A percentile compares a stretch with the other conserved stretches of the same genome.
phyloP scores from a whole-genome alignment of 2,113 vertebrate genomes.

The Dipodomys ordii region DNA sequence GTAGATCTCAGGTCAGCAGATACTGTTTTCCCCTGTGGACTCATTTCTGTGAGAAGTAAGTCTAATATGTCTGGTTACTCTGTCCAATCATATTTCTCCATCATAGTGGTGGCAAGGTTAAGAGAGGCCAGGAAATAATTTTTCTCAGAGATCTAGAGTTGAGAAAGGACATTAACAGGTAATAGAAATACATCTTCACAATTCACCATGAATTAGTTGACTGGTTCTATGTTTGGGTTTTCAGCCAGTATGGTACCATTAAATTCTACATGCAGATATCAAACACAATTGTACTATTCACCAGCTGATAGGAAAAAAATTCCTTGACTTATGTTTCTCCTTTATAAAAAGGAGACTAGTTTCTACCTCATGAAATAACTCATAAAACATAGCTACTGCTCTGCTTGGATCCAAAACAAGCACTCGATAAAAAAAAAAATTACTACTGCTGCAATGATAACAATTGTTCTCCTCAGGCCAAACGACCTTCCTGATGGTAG shows the following conservation, averaged over 20 bases:
- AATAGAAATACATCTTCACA: background rate
- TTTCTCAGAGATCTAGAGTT: background rate
- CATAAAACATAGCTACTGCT: background rate
- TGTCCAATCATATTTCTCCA: background rate
- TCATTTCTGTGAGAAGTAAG: background rate
- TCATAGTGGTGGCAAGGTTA: background rate
- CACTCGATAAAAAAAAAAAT: background rate
- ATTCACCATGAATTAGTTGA: background rate
- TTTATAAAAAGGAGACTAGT: background rate
- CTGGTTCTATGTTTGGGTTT: background rate
- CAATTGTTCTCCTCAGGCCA: background rate
- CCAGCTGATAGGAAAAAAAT: background rate
- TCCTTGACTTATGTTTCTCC: background rate
- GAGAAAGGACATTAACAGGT: background rate
- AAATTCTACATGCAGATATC: background rate
- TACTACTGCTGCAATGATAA: background rate
- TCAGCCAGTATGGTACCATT: background rate
- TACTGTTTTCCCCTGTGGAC: background rate
- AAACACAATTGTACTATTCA: background rate
- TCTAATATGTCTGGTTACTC: background rate
- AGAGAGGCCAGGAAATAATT: slow-evolving; percentile 1
- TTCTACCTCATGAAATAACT: background rate
- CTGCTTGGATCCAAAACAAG: background rate
- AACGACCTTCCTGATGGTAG: background rate
- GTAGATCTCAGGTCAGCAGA: background rate